Base-by-base conservation (phyloP, 2,113 vertebrate species). In the Anolis carolinensis region DNA sequence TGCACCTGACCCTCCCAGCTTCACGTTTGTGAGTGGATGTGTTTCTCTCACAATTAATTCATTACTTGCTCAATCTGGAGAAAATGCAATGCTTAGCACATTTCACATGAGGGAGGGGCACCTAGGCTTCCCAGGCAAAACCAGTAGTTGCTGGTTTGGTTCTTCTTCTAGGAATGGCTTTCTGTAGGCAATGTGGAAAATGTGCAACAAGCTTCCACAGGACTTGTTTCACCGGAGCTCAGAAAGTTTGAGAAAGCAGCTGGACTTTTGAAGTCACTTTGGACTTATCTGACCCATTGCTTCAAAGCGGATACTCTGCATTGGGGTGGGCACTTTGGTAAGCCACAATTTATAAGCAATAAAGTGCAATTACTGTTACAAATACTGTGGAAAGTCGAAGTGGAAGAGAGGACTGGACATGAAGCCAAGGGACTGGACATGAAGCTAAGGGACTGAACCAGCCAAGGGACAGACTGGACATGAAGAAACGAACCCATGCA, bases 31-130 rank as follows among this genome's bases (percentile, higher is more conserved):
- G 84, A 70, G 87, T 82, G 89, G 72, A 68, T 39, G 18, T 88
- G 79, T 72, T 72, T 84, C 90, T 50, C 8, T 32, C 36, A 39
- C 75, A 78, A 70, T 77, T 84, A 77, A 77, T 70, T 48, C 73
- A 30, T 50, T 44, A 34, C 63, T 48, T 93, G 91, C 88, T 89
- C 3, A 59, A 59, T 93, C 92, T 87, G 91, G 90, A 85, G 83
- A 76, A 81, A 89, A 85, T 83, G 52, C 88, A 6, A 25, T 90
- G 86, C 75, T 91, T 90, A 93, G 91, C 78, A 74, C 0, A 0
- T 20, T 89, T 78, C 92, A 93, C 4, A 86, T 83, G 39, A 84
- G 91, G 92, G 92, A 87, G 0, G 13, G 82, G 65, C 63, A 13
- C 75, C 3, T 79, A 85, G 77, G 80, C 62, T 92, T 90, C 90